These are phyloP conservation scores for Oriolus oriolus DNA, from an alignment of 2,113 vertebrate species.

Conservation along the genomic window DNA sequence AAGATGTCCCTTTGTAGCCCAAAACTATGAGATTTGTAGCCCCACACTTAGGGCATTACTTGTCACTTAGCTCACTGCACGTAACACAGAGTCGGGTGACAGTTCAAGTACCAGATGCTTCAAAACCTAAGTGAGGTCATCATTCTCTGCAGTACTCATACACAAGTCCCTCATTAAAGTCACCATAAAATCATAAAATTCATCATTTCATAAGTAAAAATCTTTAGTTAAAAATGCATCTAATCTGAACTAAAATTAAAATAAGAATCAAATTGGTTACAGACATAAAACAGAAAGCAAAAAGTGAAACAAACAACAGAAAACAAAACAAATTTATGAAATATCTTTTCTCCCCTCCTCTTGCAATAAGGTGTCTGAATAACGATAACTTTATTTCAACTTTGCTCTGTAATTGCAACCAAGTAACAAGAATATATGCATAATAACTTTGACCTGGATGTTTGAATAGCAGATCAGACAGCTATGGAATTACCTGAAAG, in stretches of 20 bases:
- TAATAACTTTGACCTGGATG: not conserved
- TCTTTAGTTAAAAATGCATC: not conserved
- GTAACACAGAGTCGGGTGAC: not conserved
- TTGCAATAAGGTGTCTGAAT: not conserved
- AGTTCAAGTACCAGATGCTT: not conserved
- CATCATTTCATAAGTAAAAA: not conserved
- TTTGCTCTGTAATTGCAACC: not conserved
- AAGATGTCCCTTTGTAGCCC: not conserved
- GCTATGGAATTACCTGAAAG: slow-evolving; percentile 12
- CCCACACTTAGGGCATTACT: not conserved
- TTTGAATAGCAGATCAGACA: not conserved
- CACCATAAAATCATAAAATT: not conserved
- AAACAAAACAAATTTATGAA: not conserved
- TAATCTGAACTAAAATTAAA: not conserved
- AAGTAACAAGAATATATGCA: not conserved
- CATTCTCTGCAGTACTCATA: not conserved
- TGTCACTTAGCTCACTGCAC: not conserved
- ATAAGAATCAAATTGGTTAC: not conserved
- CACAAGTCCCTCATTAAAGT: not conserved
- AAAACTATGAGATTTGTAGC: not conserved
- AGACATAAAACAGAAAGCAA: not conserved
- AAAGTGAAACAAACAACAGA: not conserved
- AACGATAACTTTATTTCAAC: not conserved
- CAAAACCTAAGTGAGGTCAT: not conserved
- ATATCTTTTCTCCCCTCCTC: not conserved